Conservation (phyloP, 1,140 invertebrate genomes). For the Adelges cooleyi region DNA sequence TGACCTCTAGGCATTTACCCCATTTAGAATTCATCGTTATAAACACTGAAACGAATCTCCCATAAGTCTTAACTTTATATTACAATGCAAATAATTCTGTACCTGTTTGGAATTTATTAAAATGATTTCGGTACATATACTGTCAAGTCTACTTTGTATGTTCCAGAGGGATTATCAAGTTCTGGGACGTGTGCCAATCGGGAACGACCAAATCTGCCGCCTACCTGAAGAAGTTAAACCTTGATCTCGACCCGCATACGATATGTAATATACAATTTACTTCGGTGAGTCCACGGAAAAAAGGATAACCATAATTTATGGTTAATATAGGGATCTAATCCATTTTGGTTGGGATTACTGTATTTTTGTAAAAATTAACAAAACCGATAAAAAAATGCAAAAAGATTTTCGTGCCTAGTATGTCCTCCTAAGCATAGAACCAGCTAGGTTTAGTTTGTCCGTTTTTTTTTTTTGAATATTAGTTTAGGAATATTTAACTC, state of each 20-base stretch:
- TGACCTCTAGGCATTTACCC: constrained; percentile 37
- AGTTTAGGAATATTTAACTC: too few species aligned
- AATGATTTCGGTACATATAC: not conserved
- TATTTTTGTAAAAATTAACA: too few species aligned
- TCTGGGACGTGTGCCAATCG: constrained; percentile 44
- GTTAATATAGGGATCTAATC: too few species aligned
- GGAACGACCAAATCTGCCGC: constrained; percentile 35
- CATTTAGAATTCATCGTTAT: constrained; percentile 46
- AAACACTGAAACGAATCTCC: constrained; percentile 41
- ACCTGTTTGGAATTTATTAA: not conserved
- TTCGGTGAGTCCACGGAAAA: too few species aligned
- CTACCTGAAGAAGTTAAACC: constrained; percentile 40
- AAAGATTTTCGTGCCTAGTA: too few species aligned
- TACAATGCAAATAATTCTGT: not conserved
- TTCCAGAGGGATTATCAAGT: constrained; percentile 50
- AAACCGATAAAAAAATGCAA: too few species aligned
- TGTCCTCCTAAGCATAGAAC: too few species aligned
- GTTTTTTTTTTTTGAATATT: too few species aligned
- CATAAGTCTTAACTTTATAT: too few species aligned
- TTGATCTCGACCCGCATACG: constrained; percentile 50
- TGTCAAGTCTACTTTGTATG: not conserved
- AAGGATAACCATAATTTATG: too few species aligned
- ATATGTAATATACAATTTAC: constrained; percentile 76
- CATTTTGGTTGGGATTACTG: too few species aligned
- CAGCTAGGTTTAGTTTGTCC: too few species aligned